These are phyloP conservation scores for Felis catus DNA, from an alignment of 2,113 vertebrate species.

Conservation along the genomic window F.catus_Fca126_mat1.0 CM031421.1:100929001-100929500, in stretches of 20 bases:
- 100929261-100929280: not conserved
- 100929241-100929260: not conserved
- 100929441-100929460: too few relatives aligned
- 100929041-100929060: not conserved
- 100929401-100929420: not conserved
- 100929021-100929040: not conserved
- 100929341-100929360: not conserved
- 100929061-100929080: too few relatives aligned
- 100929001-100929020: not conserved
- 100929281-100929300: not conserved
- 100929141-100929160: not conserved
- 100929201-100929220: not conserved
- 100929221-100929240: not conserved
- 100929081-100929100: accelerated
- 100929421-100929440: too few relatives aligned
- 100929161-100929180: not conserved
- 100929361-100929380: not conserved
- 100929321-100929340: not conserved
- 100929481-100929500: too few relatives aligned
- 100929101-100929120: not conserved
- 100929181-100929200: not conserved
- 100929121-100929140: not conserved
- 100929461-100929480: too few relatives aligned
- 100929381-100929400: not conserved
- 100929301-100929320: too few relatives aligned